Evolutionary conservation across 2,113 vertebrate genomes (phyloP).

Genomic region (Campylomormyrus numenius): DNA sequence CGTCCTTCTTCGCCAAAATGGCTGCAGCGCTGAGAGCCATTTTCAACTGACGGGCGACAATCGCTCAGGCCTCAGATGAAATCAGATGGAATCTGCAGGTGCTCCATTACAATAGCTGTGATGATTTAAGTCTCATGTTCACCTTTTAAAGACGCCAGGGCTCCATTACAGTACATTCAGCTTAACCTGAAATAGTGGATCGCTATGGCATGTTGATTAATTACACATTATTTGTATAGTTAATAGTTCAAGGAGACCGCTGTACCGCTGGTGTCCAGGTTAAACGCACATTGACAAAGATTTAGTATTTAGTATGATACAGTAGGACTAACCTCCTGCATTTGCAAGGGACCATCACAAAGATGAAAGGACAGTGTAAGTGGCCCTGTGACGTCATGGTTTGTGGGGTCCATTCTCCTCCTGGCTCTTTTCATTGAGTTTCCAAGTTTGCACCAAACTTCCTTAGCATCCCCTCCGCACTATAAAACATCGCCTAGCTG

Average conservation of each 20-base stretch:
- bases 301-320: not conserved
- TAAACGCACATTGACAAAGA: constrained; percentile 3
- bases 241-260: not conserved
- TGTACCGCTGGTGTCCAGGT: not conserved
- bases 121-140: not conserved
- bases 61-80: not conserved
- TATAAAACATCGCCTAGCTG: not conserved
- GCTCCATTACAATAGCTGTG: not conserved
- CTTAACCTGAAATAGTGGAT: not conserved
- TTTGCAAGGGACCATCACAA: not conserved
- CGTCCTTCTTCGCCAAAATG: not conserved
- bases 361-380: not conserved
- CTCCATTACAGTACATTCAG: not conserved
- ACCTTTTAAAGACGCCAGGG: not conserved
- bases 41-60: not conserved
- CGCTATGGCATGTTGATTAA: not conserved
- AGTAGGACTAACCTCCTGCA: not conserved
- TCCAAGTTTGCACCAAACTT: not conserved
- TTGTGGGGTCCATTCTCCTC: not conserved
- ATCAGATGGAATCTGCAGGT: not conserved
- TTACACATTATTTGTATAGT: not conserved
- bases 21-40: not conserved
- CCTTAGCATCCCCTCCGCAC: not conserved
- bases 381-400: not conserved
- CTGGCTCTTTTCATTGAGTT: not conserved